Evolutionary conservation across 2,113 vertebrate genomes (phyloP).

Genomic region (Platycercus adscitus): DNA sequence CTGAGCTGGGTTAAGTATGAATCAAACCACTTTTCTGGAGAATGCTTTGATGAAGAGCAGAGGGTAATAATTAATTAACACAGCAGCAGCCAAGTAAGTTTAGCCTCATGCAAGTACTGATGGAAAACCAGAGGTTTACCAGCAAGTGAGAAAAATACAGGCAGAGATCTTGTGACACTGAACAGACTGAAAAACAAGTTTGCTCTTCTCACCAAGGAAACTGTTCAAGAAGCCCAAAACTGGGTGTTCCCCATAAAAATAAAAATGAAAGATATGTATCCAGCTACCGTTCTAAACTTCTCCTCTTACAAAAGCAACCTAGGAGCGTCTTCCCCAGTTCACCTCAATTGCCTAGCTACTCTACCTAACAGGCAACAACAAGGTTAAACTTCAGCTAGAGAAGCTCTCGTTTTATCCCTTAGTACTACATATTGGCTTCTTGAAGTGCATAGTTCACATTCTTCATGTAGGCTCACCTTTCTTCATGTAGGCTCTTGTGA

Average conservation of each 20-base stretch:
- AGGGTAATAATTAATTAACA: neutral
- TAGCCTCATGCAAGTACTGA: neutral
- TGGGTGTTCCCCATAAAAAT: neutral
- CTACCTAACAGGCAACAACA: neutral
- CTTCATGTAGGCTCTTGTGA: too few species aligned
- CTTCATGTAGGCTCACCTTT: neutral
- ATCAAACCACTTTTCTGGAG: neutral
- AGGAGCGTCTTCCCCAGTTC: neutral
- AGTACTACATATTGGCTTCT: neutral
- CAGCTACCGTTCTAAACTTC: neutral
- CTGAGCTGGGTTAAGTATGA: neutral
- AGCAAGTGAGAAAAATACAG: neutral
- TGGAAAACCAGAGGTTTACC: neutral
- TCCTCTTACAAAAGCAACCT: neutral
- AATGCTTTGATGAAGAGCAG: neutral
- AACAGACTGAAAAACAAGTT: neutral
- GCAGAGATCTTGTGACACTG: neutral
- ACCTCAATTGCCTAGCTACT: neutral
- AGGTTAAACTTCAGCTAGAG: neutral
- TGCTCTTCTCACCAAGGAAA: neutral
- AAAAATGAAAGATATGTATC: neutral
- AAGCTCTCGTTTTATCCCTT: neutral
- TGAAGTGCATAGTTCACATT: neutral
- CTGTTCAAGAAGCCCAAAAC: neutral
- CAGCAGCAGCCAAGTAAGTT: neutral